phyloP scores from a whole-genome alignment of 2,113 vertebrate species.

The Neolamprologus variostigma region DNA sequence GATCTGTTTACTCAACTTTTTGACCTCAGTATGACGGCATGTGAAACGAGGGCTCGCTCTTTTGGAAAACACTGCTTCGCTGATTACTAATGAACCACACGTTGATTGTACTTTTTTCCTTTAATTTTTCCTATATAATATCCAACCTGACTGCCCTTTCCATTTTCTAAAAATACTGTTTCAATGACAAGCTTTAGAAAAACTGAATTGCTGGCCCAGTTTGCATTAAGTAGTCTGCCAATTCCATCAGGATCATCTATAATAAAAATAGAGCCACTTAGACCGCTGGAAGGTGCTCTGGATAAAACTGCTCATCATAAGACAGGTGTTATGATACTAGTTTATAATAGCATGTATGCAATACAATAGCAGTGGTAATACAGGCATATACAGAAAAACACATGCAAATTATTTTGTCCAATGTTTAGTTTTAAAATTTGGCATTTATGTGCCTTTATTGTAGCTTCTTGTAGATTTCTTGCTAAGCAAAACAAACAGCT shows the following conservation, averaged over 20 bases:
- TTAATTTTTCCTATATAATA: background rate
- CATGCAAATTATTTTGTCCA: background rate
- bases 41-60: background rate
- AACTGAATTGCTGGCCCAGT: constrained; percentile 28
- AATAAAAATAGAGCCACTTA: constrained; percentile 29
- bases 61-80: background rate
- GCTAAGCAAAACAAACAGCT: background rate
- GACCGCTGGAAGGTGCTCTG: constrained; percentile 6
- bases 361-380: background rate
- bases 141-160: background rate
- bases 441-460: background rate
- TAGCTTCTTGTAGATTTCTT: background rate
- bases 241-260: constrained; percentile 25
- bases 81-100: background rate
- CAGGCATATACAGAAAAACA: background rate
- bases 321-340: background rate
- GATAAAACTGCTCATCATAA: background rate
- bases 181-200: background rate
- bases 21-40: background rate
- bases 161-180: background rate
- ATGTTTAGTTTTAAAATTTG: background rate
- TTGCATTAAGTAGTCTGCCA: constrained; percentile 25
- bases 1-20: background rate
- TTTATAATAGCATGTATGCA: background rate
- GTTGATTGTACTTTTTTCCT: background rate